phyloP scores from a whole-genome alignment of 2,113 vertebrate genomes.

The Zeus faber region DNA sequence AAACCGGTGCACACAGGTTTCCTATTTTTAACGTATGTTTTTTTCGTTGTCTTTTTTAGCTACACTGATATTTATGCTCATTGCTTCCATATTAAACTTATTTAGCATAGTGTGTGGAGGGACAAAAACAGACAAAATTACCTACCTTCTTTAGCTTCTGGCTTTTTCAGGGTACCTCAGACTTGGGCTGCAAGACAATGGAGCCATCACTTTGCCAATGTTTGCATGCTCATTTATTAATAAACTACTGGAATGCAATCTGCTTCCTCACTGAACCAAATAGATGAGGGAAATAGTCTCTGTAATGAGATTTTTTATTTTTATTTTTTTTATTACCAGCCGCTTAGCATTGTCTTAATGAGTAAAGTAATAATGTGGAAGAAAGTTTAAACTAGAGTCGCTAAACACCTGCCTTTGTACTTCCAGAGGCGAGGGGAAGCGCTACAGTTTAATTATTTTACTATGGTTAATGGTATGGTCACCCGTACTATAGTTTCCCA shows the following conservation, averaged over 20 bases:
- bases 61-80: no score
- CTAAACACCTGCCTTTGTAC: no score
- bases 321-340: no score
- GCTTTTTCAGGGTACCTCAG: slow-evolving; percentile 33
- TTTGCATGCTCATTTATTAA: slow-evolving; percentile 68
- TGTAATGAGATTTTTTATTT: slow-evolving; percentile 66
- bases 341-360: slow-evolving; percentile 53
- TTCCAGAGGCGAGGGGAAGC: neutral
- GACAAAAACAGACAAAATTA: slow-evolving; percentile 29
- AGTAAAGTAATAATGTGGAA: slow-evolving; percentile 31
- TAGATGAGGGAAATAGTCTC: slow-evolving; percentile 62
- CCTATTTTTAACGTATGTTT: no score
- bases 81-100: no score
- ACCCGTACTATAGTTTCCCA: no score
- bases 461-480: no score
- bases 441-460: neutral
- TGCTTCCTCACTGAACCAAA: slow-evolving; percentile 65
- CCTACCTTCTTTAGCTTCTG: no score
- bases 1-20: no score
- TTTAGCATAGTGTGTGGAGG: slow-evolving; percentile 14
- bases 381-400: slow-evolving; percentile 13
- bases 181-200: slow-evolving; percentile 54
- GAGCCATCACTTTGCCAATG: slow-evolving; percentile 57
- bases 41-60: no score
- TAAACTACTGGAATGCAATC: slow-evolving; percentile 70